Evolutionary conservation across 2,888 invertebrate species (phyloP), one percentile per base, ranked within the genome.

Genomic region (Herminia tarsipennalis): DNA sequence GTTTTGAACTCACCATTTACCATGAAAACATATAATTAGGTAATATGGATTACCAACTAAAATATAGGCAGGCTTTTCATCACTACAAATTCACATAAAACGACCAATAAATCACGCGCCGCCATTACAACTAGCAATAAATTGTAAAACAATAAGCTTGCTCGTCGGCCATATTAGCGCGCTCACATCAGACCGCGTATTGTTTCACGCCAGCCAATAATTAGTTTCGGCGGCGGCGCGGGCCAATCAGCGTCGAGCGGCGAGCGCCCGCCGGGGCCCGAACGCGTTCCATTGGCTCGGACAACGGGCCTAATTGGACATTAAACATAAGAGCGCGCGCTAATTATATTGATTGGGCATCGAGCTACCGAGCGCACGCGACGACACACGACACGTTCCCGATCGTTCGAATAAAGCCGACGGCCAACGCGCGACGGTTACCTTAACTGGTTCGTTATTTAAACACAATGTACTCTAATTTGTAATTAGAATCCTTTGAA

Each of bases 191-290:
- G 68, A 66, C 67, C 38, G 54, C 56, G 46, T 64, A 81, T 86
- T 86, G 86, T 86, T 80, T 79, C 67, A 59, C 60, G 49, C 45
- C 61, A 64, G 79, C 86, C 85, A 86, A 83, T 88, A 86, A 88
- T 87, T 86, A 84, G 83, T 57, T 54, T 54, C 57, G 66, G 60
- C 60, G 71, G 56, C 62, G 53, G 56, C 44, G 36, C 54, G 61
- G 81, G 82, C 88, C 88, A 86, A 87, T 87, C 81, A 73, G 67
- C 59, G 70, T 49, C 64, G 62, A 52, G 68, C 66, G 51, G 62
- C 59, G 58, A 68, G 52, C 56, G 58, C 62, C 70, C 71, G 56
- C 66, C 59, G 67, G 52, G 55, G 58, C 62, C 70, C 71, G 56
- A 66, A 67, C 66, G 66, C 72, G 48, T 51, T 63, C 72, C 73